phyloP scores from a whole-genome alignment of 92 coral and sea anemone genomes.

The Montipora capitata region DNA sequence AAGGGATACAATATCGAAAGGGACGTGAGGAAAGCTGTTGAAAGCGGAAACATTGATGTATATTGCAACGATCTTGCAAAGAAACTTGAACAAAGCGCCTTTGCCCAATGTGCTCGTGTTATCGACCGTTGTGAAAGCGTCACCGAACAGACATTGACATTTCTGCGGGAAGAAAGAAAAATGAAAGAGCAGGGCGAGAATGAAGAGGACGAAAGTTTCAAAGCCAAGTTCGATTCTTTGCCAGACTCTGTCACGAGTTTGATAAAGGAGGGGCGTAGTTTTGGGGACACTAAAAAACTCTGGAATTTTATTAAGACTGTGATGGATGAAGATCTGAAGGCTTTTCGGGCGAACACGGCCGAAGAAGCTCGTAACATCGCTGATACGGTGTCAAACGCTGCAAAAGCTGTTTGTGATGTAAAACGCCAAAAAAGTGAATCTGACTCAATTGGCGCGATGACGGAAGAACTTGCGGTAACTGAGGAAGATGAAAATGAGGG shows the following conservation, averaged over 20 bases:
- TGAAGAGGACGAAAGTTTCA: neutral
- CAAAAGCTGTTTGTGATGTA: neutral
- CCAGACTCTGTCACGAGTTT: neutral
- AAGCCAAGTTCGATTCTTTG: slow-evolving; percentile 2
- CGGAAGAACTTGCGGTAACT: neutral
- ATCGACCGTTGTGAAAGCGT: neutral
- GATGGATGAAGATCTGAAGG: neutral
- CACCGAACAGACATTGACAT: neutral
- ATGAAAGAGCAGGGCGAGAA: neutral
- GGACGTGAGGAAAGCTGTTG: slow-evolving; percentile 19
- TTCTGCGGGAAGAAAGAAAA: slow-evolving; percentile 17
- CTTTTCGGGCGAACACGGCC: neutral
- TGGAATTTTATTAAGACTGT: neutral
- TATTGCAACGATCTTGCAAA: slow-evolving; percentile 25
- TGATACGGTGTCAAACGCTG: neutral
- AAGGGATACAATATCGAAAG: slow-evolving; percentile 2
- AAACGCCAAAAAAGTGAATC: neutral
- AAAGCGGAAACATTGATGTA: slow-evolving; percentile 22
- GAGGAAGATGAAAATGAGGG: neutral
- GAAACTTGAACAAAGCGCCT: neutral
- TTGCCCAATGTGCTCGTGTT: neutral
- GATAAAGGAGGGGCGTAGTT: neutral
- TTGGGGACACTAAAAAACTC: neutral
- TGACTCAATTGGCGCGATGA: too few species aligned
- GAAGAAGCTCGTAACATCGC: neutral